Evolutionary conservation across 2,113 vertebrate genomes (phyloP).

Genomic region (Piprites chloris): DNA sequence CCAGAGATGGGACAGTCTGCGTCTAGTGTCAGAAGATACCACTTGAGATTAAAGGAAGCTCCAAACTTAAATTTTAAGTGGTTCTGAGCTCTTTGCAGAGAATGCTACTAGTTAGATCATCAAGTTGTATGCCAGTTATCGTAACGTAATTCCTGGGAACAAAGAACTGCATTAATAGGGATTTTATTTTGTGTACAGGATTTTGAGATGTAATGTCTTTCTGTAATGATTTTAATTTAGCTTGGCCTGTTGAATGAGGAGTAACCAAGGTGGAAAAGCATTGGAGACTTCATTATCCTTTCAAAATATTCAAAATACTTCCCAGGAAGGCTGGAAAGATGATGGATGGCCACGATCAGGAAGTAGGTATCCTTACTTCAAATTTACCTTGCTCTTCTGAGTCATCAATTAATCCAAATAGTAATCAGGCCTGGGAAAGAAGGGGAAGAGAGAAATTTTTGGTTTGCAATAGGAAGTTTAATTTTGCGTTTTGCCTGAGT

Average conservation of each 20-base stretch:
- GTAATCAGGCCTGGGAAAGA: background rate
- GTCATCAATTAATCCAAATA: background rate
- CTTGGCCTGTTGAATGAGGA: background rate
- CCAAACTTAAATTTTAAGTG: background rate
- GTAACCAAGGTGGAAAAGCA: background rate
- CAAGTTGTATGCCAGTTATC: background rate
- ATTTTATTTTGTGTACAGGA: background rate
- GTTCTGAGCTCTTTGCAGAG: background rate
- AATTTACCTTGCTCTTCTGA: background rate
- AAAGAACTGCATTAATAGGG: background rate
- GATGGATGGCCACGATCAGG: background rate
- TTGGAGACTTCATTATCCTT: background rate
- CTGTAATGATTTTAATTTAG: background rate
- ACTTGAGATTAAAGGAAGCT: background rate
- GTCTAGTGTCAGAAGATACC: background rate
- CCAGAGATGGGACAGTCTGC: background rate
- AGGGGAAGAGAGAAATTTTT: background rate
- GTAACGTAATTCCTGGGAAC: background rate
- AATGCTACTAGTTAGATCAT: background rate
- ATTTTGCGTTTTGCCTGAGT: background rate
- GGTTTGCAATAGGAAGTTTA: background rate
- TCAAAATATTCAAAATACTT: background rate
- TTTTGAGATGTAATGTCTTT: background rate
- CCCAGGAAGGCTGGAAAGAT: background rate
- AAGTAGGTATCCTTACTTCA: background rate